Percentiles rank a stretch among this genome's conserved stretches.
Evolutionary conservation across 2,888 invertebrate genomes (phyloP).

Genomic region (Cheilosia grossa): DNA sequence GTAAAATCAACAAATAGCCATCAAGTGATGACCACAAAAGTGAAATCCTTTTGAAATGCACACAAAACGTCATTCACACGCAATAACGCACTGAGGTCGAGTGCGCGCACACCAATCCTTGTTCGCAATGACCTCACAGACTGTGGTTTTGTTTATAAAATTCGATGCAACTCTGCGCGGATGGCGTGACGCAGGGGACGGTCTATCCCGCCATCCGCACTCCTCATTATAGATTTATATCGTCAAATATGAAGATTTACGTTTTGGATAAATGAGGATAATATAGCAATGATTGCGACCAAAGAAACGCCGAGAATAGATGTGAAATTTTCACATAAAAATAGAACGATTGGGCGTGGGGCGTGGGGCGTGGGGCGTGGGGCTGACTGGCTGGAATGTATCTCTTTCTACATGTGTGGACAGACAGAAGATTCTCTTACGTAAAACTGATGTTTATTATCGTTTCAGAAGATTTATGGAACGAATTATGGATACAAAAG

Average conservation of each 20-base stretch:
- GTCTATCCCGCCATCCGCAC: constrained; percentile 1
- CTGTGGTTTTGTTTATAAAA: constrained; percentile 40
- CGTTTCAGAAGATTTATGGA: constrained; percentile 9
- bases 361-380: not conserved
- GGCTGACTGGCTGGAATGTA: not conserved
- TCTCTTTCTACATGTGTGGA: not conserved
- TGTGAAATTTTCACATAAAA: constrained; percentile 56
- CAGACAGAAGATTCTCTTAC: constrained; percentile 25
- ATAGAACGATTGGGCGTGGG: constrained; percentile 41
- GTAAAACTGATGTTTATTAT: constrained; percentile 59
- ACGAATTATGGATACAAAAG: constrained; percentile 1
- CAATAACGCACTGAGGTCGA: constrained; percentile 10
- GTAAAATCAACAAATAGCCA: constrained; percentile 56
- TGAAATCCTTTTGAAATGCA: constrained; percentile 45
- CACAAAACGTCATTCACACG: constrained; percentile 30
- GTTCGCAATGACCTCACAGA: constrained; percentile 40
- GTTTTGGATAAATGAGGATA: constrained; percentile 67
- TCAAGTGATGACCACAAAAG: constrained; percentile 21
- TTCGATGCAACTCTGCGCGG: constrained; percentile 20
- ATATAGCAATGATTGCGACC: constrained; percentile 56
- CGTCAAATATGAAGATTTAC: constrained; percentile 65
- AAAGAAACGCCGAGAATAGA: constrained; percentile 47
- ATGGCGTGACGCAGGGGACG: constrained; percentile 26
- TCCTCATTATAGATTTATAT: constrained; percentile 31
- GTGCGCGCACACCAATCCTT: constrained; percentile 15